Base-by-base conservation (phyloP, 2,797 vertebrate species). In the Microctenopoma stevenorrisi region DNA sequence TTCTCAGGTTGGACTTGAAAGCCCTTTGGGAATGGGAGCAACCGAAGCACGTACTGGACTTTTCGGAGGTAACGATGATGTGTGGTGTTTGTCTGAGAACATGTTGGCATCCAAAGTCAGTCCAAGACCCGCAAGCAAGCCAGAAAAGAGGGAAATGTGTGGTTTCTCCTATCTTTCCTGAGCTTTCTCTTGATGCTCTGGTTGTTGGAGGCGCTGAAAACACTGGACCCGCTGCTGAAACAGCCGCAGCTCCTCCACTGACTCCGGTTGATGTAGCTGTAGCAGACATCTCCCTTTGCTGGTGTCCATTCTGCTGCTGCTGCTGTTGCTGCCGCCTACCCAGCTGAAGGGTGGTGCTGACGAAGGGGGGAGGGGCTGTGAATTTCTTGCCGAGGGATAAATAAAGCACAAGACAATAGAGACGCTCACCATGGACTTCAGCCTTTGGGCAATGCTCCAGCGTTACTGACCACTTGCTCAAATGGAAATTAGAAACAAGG, bases 331-430 rank as follows among this genome's bases (percentile, higher is more conserved):
- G 18, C 18, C 18, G 18, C 18, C 76, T 50, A 52, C 63, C 4
- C 30, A 63, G 64, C 60, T 65, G 58, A 43, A 69, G 73, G 72
- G 71, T 64, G 71, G 68, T 52, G 68, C 51, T 68, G 62, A 71
- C 5, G 18, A 18, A 18, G 18, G 18, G 18, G 18, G 26, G 42
- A 28, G 48, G 59, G 49, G 64, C 43, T 35, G 10, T 60, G 59
- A 58, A 67, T 83, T 75, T 75, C 68, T 82, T 72, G 76, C 65
- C 54, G 84, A 86, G 78, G 83, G 73, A 86, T 87, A 88, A 89
- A 88, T 91, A 89, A 93, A 91, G 80, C 72, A 64, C 77, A 28
- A 86, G 83, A 92, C 91, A 92, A 89, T 91, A 83, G 82, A 91
- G 87, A 89, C 78, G 46, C 85, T 91, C 84, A 79, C 75, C 66